Conservation (phyloP, 2,113 vertebrate species). For the Acanthisitta chloris region DNA sequence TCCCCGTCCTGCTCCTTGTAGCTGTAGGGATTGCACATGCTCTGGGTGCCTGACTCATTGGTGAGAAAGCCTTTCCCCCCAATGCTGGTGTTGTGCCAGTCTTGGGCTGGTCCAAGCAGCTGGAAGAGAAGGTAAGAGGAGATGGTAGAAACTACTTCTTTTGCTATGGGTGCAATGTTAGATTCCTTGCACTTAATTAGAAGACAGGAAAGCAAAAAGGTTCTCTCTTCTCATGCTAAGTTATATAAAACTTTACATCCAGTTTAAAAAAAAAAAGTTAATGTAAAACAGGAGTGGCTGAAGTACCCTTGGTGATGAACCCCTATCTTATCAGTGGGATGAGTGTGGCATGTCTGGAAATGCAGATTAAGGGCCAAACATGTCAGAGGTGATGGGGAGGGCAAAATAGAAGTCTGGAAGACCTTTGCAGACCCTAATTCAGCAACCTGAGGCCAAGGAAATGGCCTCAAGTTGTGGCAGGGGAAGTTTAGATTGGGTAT, state of each 20-base stretch:
- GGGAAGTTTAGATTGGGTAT: neutral
- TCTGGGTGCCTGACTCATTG: slow-evolving; percentile 66
- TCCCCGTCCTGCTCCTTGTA: slow-evolving; percentile 71
- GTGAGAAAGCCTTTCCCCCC: slow-evolving; percentile 76
- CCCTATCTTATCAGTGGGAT: neutral
- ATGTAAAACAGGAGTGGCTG: neutral
- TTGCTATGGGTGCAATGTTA: neutral
- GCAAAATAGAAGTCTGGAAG: neutral
- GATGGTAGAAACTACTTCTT: neutral
- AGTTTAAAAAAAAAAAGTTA: neutral
- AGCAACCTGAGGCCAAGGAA: neutral
- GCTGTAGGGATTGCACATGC: slow-evolving; percentile 31
- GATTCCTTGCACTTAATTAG: neutral
- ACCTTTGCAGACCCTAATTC: neutral
- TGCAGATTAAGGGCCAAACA: neutral
- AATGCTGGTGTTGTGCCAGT: slow-evolving; percentile 70
- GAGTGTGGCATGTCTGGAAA: neutral
- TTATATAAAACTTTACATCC: neutral
- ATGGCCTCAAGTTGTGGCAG: neutral
- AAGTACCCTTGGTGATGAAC: neutral
- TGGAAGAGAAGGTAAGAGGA: slow-evolving; percentile 1
- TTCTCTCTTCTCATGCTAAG: neutral
- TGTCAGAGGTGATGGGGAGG: neutral
- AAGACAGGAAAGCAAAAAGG: neutral
- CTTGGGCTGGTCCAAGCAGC: slow-evolving; percentile 51